phyloP scores from a whole-genome alignment of 2,113 vertebrate genomes.

The Bubo blakistoni region DNA sequence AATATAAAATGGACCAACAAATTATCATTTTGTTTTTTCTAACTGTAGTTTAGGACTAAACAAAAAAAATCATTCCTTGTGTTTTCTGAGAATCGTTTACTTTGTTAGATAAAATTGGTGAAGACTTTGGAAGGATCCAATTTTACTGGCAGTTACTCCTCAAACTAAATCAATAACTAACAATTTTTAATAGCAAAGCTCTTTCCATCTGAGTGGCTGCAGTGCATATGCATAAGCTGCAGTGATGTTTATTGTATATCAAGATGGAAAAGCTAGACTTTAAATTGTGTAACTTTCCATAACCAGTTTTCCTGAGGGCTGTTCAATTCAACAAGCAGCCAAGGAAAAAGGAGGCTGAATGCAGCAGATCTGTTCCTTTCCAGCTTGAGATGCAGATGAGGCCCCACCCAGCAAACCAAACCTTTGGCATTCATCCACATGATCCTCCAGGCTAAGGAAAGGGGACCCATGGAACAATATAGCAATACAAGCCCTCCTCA shows the following conservation, averaged over 20 bases:
- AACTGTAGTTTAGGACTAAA: background rate
- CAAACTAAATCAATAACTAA: slow-evolving; percentile 13
- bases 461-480: background rate
- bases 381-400: slow-evolving; percentile 24
- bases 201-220: background rate
- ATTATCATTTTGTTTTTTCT: background rate
- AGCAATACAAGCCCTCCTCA: background rate
- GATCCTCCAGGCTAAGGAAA: slow-evolving; percentile 7
- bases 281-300: slow-evolving; percentile 36
- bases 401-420: slow-evolving; percentile 36
- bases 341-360: slow-evolving; percentile 3
- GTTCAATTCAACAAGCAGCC: background rate
- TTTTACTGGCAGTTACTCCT: background rate
- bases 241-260: slow-evolving; percentile 5
- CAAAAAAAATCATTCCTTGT: background rate
- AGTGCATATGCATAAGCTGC: background rate
- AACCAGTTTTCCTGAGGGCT: slow-evolving; percentile 32
- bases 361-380: background rate
- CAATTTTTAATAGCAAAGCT: background rate
- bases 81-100: background rate
- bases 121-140: background rate
- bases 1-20: background rate
- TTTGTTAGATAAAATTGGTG: background rate
- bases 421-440: background rate
- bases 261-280: slow-evolving; percentile 21